Base-by-base conservation (phyloP, 1,140 invertebrate genomes). In the Megalonaias nervosa region DNA sequence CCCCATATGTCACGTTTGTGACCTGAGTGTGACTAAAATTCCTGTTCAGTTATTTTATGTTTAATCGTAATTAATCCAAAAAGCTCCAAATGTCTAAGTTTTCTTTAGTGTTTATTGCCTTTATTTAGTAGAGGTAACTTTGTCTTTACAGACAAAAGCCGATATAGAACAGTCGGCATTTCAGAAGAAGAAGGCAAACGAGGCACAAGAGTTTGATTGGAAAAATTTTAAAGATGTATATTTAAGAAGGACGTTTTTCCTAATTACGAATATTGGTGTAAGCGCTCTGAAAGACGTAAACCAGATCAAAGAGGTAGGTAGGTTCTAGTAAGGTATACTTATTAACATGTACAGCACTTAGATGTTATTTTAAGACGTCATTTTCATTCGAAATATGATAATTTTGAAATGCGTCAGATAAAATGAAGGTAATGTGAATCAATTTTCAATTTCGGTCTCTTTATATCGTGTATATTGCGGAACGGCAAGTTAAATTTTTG, bases 251-350 rank as follows among this genome's bases (percentile, higher is more conserved):
- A 94, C 96, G 86, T 91, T 98, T 13, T 93, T 93, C 82, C 93
- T 94, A 72, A 93, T 97, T 48, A 94, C 95, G 16, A 93, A 94
- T 65, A 94, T 97, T 1, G 97, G 97, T 0, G 92, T 93, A 0
- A 91, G 94, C 0, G 95, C 94, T 1, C 90, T 97, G 55, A 75
- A 76, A 56, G 77, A 87, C 57, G 21, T 77, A 48, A 69, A 31
- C 0, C 76, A 86, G 62, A 71, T 80, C 5, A 60, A 61, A 55
- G 78, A 83, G 80, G 85, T 86, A 81, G 38, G 38, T 48, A 65
- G 59, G 1, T 57, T 56, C 26, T 48, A 55, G 5, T 61, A 15
- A 16, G 21, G 48, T 62, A 57, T 59, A 19, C 4, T 59, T 31
- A 19, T 11, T 48, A 11, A 71, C 3, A 38, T 19, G 5, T 26